Evolutionary conservation across 1,140 invertebrate species (phyloP).

Genomic region (Leptopilina boulardi): DNA sequence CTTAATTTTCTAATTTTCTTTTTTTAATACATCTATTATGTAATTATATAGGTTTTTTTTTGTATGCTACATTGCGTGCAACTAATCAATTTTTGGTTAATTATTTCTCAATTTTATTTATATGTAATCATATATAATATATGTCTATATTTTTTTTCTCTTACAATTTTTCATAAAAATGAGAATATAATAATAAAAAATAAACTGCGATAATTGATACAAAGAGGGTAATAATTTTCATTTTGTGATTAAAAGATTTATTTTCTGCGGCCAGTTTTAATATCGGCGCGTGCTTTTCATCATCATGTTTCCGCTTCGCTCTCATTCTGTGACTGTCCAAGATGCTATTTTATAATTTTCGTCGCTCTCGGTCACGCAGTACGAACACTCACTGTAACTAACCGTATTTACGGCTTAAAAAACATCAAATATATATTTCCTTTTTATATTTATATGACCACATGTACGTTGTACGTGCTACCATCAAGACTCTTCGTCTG

Average conservation of each 20-base stretch:
- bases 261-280: neutral
- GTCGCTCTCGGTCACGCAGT: conserved; percentile 59
- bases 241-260: neutral
- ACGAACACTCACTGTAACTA: conserved; percentile 57
- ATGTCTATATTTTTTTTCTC: too few species aligned
- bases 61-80: too few species aligned
- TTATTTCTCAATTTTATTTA: too few species aligned
- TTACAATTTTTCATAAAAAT: too few species aligned
- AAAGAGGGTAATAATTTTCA: neutral
- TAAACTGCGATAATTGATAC: too few species aligned
- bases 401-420: conserved; percentile 56
- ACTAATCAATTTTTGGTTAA: too few species aligned
- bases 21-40: too few species aligned
- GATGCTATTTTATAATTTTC: conserved; percentile 60
- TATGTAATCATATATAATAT: too few species aligned
- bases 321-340: conserved; percentile 39
- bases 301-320: conserved; percentile 29
- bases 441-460: too few species aligned
- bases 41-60: too few species aligned
- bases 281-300: conserved; percentile 32
- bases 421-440: conserved; percentile 35
- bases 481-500: conserved; percentile 43
- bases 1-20: neutral
- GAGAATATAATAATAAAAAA: too few species aligned
- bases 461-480: conserved; percentile 60